phyloP scores from a whole-genome alignment of 2,797 vertebrate genomes.

The Rhadinocentrus ornatus region DNA sequence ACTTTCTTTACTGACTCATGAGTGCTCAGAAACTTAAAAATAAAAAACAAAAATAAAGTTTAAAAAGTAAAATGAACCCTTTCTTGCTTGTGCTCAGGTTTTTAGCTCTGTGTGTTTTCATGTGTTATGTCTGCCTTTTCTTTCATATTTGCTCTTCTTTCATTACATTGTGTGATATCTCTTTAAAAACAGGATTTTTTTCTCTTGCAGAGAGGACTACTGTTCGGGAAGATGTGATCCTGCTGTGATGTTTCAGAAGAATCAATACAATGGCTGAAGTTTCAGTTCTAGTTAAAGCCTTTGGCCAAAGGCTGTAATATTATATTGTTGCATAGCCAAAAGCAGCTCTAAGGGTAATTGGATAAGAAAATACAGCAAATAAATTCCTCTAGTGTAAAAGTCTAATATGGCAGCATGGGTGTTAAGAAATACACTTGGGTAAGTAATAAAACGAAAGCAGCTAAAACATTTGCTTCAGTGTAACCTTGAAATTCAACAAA shows the following conservation, averaged over 20 bases:
- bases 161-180: neutral
- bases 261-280: constrained; percentile 12
- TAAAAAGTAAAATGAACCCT: neutral
- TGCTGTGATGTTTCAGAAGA: constrained; percentile 22
- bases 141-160: constrained; percentile 10
- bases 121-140: neutral
- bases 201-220: constrained; percentile 12
- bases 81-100: neutral
- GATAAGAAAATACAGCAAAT: neutral
- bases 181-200: constrained; percentile 17
- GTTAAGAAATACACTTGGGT: neutral
- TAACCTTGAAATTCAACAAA: neutral
- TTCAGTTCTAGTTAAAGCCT: constrained; percentile 28
- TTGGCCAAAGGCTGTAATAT: constrained; percentile 27
- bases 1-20: constrained; percentile 43
- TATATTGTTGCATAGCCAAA: neutral
- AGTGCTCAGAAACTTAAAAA: constrained; percentile 26
- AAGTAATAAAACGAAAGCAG: neutral
- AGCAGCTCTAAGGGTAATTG: neutral
- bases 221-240: neutral
- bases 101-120: neutral
- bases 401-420: neutral
- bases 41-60: constrained; percentile 27
- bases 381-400: neutral
- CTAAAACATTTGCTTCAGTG: neutral